Base-by-base conservation (phyloP, 1,140 invertebrate species). In the Lordiphosa mommai region DNA sequence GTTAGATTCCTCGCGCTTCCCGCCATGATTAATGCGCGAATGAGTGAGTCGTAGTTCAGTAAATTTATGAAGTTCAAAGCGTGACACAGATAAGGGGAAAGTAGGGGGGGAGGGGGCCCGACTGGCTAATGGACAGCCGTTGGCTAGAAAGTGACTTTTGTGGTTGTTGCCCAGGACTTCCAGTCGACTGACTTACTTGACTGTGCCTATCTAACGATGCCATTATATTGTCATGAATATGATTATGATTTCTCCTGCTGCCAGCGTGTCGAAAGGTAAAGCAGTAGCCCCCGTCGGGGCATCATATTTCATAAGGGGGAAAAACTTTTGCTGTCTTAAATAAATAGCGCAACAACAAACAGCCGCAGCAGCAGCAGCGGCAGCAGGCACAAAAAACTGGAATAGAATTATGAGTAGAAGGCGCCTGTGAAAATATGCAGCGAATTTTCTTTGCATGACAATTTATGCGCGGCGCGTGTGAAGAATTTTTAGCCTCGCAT, bases 221-320 rank as follows among this genome's bases (percentile, higher is more conserved):
- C 73, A 79, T 79, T 79, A 79, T 57, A 64, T 79, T 79, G 73
- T 79, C 73, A 72, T 79, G 73, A 79, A 79, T 79, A 72, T 79
- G 73, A 79, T 79, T 77, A 77, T 60, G 67, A 17, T 36, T 29
- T 34, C 49, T 20, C 30, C 8, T 5, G 13, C 5, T 8, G 23
- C n/a, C 32, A 6, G 46, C 17, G 38, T 12, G 43, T 20, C 29
- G 10, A 38, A 52, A 61, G 61, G 61, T 64, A 52, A 59, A 12
- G 30, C 38, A 23, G 13, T n/a, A 30, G n/a, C 29, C 23, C 10
- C 13, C 2, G 4, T 4, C 3, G 6, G 3, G 57, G 36, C 36
- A 56, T 33, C 60, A 47, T 64, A 61, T 61, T 61, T 64, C 41
- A 61, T 48, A 16, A 8, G 20, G 13, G 41, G 27, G 29, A 16